Evolutionary conservation across 2,113 vertebrate genomes (phyloP), one percentile per base, ranked within the genome.

Genomic region (Pheucticus melanocephalus): DNA sequence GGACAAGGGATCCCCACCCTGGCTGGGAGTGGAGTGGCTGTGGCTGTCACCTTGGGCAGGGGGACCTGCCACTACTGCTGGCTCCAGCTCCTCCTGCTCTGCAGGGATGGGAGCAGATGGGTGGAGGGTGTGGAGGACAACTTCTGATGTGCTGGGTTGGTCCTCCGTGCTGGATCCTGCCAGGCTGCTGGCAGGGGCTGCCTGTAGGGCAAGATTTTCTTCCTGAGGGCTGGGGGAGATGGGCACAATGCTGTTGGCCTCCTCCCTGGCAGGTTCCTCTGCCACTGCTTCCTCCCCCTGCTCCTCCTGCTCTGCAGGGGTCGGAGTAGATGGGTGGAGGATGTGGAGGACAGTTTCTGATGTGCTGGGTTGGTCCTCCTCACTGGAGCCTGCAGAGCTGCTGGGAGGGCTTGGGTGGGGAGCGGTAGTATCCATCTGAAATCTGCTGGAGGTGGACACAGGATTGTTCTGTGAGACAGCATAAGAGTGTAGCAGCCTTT

Each of bases 41-140:
- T 23, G 51, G 37, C 22, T 44, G 15, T 31, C 0, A 0, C 18
- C 25, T 30, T 66, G 66, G 23, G 9, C 17, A n/a, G 60, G 45
- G 11, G 12, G 28, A 48, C 5, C 9, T 37, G 66, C 16, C 0
- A 0, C n/a, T 20, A 4, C 61, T 50, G 35, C 3, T 0, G 1
- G 42, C 22, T 65, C 30, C 10, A 15, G 12, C 27, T 63, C 54
- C 12, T 64, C 54, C 37, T 45, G 60, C 7, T 45, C 53, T 37
- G 5, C 42, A 20, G 37, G 19, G 10, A 8, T 0, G 0, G 23
- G 6, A 28, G 12, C 14, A n/a, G 35, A 19, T 15, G 5, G 15
- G 27, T 21, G 21, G 9, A 17, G 14, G 16, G 2, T 11, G 1
- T 27, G 40, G 50, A 54, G 15, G 4, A 31, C 10, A 18, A 24